Evolutionary conservation across 2,888 invertebrate species (phyloP).

Genomic region (Cosmorhoe ocellata): DNA sequence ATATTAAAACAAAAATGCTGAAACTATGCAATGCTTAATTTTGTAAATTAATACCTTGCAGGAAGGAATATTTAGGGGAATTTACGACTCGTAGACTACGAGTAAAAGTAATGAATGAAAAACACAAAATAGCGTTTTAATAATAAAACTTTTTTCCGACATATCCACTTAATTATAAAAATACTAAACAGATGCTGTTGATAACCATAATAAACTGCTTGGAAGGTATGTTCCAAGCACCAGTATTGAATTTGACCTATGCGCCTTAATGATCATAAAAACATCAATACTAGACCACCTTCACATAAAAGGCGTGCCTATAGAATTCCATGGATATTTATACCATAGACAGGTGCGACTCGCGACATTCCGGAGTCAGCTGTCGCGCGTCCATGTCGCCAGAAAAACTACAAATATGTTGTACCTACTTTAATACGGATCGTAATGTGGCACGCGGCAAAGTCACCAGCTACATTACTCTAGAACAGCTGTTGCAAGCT

Average conservation of each 20-base stretch:
- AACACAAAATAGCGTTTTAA: too few species aligned
- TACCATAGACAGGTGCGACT: slow-evolving; percentile 37
- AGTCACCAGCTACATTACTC: slow-evolving; percentile 12
- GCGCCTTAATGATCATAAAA: slow-evolving; percentile 16
- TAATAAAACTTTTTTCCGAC: too few species aligned
- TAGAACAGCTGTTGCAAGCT: slow-evolving; percentile 2
- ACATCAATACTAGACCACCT: slow-evolving; percentile 16
- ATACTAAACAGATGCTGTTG: slow-evolving; percentile 4
- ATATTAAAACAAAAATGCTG: too few species aligned
- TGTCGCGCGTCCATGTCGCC: slow-evolving; percentile 43
- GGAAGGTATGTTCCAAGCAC: background rate
- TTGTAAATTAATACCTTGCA: too few species aligned
- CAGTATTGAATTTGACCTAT: slow-evolving; percentile 13
- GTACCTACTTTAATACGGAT: slow-evolving; percentile 41
- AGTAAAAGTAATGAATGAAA: too few species aligned
- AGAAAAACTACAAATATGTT: slow-evolving; percentile 50
- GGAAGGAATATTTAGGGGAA: too few species aligned
- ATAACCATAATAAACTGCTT: slow-evolving; percentile 5
- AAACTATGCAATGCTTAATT: too few species aligned
- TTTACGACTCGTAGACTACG: too few species aligned
- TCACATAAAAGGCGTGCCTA: slow-evolving; percentile 15
- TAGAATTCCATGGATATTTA: slow-evolving; percentile 30
- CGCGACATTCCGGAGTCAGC: slow-evolving; percentile 39
- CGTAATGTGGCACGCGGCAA: slow-evolving; percentile 43
- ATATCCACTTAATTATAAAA: background rate